Conservation (phyloP, 1,140 invertebrate species). For the Drosophila parabipectinata region DNA sequence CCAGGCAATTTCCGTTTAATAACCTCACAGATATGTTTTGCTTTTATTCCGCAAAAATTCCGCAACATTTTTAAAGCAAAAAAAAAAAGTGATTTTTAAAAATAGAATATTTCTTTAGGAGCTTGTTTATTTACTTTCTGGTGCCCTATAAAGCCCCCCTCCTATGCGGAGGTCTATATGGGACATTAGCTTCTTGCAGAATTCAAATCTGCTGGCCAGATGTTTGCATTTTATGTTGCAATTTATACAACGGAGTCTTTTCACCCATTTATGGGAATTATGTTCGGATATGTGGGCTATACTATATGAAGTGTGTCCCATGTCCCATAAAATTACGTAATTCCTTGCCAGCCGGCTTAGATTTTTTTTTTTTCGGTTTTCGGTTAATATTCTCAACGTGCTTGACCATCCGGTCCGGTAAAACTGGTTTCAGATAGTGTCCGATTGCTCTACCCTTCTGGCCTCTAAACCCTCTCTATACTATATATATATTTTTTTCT, state of each 20-base stretch:
- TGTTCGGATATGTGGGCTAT: no score
- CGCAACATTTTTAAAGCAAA: constrained; percentile 7
- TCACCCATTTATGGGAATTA: background rate
- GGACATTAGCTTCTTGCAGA: constrained; percentile 1
- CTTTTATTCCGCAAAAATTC: constrained; percentile 1
- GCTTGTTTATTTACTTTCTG: background rate
- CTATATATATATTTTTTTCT: background rate
- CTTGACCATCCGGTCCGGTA: constrained; percentile 50
- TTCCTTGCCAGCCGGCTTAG: constrained; percentile 6
- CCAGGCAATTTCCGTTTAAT: constrained; percentile 25
- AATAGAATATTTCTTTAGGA: background rate
- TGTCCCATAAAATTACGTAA: constrained; percentile 38
- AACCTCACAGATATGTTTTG: constrained; percentile 6
- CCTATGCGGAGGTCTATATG: background rate
- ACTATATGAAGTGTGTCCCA: no score
- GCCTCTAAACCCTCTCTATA: no score
- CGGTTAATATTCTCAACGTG: constrained; percentile 45
- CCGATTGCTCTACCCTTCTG: background rate
- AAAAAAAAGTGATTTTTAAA: background rate
- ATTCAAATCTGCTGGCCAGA: background rate
- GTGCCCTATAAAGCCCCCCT: background rate
- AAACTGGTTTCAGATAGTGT: constrained; percentile 38
- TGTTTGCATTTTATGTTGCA: background rate
- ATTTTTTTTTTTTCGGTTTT: constrained; percentile 10
- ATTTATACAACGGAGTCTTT: no score